Conservation (phyloP, 1,140 invertebrate species). For the Leptinotarsa texana region DNA sequence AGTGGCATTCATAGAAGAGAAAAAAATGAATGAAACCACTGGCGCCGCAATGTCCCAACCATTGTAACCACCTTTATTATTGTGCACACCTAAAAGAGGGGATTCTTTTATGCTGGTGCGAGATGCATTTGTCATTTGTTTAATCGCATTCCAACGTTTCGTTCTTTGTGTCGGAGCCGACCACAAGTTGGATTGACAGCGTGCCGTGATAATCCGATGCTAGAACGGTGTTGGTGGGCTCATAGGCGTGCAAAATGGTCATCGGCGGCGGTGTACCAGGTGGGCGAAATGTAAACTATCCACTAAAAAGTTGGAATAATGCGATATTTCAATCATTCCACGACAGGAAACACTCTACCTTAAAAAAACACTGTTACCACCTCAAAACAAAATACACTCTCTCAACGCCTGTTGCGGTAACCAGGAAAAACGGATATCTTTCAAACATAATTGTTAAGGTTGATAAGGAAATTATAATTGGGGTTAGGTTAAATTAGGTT, state of each 20-base stretch:
- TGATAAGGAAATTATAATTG: too few relatives aligned
- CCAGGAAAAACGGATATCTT: too few relatives aligned
- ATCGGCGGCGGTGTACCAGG: not conserved
- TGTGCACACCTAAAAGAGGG: constrained; percentile 5
- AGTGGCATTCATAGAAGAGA: constrained; percentile 6
- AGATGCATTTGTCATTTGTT: constrained; percentile 29
- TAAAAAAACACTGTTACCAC: too few relatives aligned
- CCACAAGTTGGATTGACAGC: constrained; percentile 23
- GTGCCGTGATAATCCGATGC: constrained; percentile 22
- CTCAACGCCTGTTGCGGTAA: too few relatives aligned
- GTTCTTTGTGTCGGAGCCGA: constrained; percentile 15
- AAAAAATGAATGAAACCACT: constrained; percentile 20
- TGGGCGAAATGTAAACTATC: too few relatives aligned
- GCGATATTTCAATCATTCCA: too few relatives aligned
- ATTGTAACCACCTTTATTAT: constrained; percentile 8
- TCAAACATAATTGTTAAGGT: too few relatives aligned
- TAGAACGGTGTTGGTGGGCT: constrained; percentile 21
- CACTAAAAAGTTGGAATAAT: too few relatives aligned
- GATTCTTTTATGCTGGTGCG: constrained; percentile 9
- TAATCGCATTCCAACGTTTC: constrained; percentile 25
- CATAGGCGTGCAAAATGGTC: constrained; percentile 12
- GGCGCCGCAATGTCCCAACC: constrained; percentile 16
- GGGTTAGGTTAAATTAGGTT: too few relatives aligned
- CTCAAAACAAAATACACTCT: too few relatives aligned
- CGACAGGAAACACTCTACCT: too few relatives aligned